Conservation (phyloP, 2,797 vertebrate species). For the Lateolabrax maculatus region DNA sequence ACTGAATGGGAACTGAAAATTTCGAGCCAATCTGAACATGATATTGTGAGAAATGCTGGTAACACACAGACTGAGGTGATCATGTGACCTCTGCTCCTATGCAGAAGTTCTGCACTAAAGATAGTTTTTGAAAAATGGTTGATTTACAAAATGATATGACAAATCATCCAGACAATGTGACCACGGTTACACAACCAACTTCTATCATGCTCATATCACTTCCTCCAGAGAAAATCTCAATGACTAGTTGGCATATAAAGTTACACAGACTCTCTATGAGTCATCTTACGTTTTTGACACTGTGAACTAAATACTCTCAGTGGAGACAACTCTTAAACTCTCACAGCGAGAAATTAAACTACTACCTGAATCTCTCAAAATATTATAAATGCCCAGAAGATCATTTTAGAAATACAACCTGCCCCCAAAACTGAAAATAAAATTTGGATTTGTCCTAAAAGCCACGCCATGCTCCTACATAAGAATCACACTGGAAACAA, state of each 20-base stretch:
- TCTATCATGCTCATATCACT: not conserved
- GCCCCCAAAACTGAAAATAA: conserved; percentile 1
- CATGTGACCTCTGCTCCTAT: not conserved
- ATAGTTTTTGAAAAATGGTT: not conserved
- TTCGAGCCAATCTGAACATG: conserved; percentile 2
- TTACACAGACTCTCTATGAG: conserved; percentile 1
- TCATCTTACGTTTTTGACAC: conserved; percentile 1
- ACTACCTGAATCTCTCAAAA: not conserved
- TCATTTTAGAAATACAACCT: not conserved
- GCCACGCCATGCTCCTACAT: not conserved
- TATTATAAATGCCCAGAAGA: not conserved
- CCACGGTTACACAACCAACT: conserved; percentile 27
- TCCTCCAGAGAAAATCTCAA: conserved; percentile 20
- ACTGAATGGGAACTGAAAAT: not conserved
- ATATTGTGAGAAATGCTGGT: not conserved
- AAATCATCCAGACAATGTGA: conserved; percentile 12
- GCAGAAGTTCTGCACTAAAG: not conserved
- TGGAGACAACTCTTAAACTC: not conserved
- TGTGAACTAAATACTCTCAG: not conserved
- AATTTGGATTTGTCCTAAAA: not conserved
- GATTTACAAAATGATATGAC: conserved; percentile 8
- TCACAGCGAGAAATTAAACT: not conserved
- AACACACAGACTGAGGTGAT: not conserved
- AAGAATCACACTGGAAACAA: not conserved
- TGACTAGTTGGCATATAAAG: not conserved